These are phyloP conservation scores for Drosophila sturtevanti DNA, from an alignment of 1,140 invertebrate genomes.

Conservation along the genomic window DNA sequence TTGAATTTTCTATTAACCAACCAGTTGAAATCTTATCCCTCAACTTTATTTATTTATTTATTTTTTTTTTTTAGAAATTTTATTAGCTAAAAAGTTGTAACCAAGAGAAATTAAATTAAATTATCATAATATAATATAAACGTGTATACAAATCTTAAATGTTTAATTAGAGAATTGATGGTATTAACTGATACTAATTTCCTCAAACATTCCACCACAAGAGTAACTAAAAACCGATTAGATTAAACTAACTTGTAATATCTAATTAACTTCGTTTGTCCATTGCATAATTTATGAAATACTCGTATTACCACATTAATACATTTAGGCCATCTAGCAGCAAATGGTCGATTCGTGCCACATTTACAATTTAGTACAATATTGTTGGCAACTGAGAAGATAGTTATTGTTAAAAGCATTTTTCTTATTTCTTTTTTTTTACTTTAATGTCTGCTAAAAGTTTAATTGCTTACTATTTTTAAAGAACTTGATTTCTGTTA, in stretches of 20 bases:
- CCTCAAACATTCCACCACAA: neutral
- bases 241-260: neutral
- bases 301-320: neutral
- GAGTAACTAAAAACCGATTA: neutral
- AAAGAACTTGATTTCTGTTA: too few species aligned
- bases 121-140: neutral
- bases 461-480: too few species aligned
- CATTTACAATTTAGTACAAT: neutral
- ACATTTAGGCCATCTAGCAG: neutral
- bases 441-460: too few species aligned
- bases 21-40: slow-evolving; percentile 2
- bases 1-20: slow-evolving; percentile 69
- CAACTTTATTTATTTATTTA: too few species aligned
- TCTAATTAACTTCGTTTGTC: neutral
- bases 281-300: neutral
- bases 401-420: too few species aligned
- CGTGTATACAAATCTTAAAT: neutral
- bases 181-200: neutral
- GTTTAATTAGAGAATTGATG: too few species aligned
- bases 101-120: too few species aligned
- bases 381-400: too few species aligned
- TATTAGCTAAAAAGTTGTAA: too few species aligned
- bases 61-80: too few species aligned
- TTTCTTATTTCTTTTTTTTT: too few species aligned
- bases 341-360: neutral